A percentile compares a stretch with the other conserved stretches of the same genome.
Conservation (phyloP, 2,888 invertebrate species). For the Catocala fraxini region DNA sequence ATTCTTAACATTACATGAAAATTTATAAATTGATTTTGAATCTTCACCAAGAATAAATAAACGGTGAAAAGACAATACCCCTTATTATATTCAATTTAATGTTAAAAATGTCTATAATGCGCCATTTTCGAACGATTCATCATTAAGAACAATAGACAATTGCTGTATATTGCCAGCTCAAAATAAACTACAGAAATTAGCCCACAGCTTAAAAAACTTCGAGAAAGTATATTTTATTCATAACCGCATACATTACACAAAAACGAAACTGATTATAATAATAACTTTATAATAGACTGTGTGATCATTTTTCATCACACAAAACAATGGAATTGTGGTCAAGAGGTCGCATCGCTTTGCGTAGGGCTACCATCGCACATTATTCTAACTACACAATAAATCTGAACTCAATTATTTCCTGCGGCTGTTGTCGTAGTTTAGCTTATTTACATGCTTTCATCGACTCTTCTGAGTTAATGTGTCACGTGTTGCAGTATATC, state of each 20-base stretch:
- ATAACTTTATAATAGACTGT: constrained; percentile 27
- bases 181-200: constrained; percentile 11
- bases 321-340: constrained; percentile 40
- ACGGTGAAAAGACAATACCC: too few relatives aligned
- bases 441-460: too few relatives aligned
- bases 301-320: constrained; percentile 24
- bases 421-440: too few relatives aligned
- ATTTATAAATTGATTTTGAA: too few relatives aligned
- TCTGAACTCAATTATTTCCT: too few relatives aligned
- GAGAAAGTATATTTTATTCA: constrained; percentile 7
- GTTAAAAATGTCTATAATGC: too few relatives aligned
- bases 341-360: constrained; percentile 39
- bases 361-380: constrained; percentile 20
- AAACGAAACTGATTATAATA: constrained; percentile 21
- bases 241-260: constrained; percentile 8
- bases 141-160: constrained; percentile 11
- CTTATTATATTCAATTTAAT: too few relatives aligned
- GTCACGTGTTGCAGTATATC: too few relatives aligned
- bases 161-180: constrained; percentile 1
- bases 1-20: too few relatives aligned
- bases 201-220: constrained; percentile 4
- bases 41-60: too few relatives aligned
- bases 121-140: too few relatives aligned
- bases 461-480: too few relatives aligned
- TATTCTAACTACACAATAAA: neutral